These are phyloP conservation scores for Heliconius aoede DNA, from an alignment of 2,888 invertebrate species.

Conservation along the genomic window DNA sequence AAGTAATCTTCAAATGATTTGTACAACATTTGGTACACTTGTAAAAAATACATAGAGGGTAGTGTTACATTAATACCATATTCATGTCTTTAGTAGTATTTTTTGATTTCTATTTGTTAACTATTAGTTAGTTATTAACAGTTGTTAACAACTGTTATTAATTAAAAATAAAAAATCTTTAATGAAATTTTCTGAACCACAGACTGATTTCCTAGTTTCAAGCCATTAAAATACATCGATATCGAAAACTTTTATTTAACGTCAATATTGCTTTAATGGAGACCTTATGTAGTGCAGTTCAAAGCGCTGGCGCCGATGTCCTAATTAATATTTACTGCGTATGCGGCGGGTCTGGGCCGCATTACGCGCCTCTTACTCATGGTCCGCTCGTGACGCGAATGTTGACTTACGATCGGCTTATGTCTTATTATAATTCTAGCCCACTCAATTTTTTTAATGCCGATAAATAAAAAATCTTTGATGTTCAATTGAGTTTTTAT, in stretches of 20 bases:
- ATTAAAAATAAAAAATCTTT: neutral
- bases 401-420: slow-evolving; percentile 38
- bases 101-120: neutral
- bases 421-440: slow-evolving; percentile 12
- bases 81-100: neutral
- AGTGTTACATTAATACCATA: neutral
- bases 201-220: neutral
- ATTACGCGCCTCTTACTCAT: slow-evolving; percentile 56
- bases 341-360: slow-evolving; percentile 53
- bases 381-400: slow-evolving; percentile 49
- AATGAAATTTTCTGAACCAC: neutral
- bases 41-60: neutral
- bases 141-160: neutral
- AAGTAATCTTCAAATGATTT: neutral
- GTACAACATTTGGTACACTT: neutral
- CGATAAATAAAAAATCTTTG: slow-evolving; percentile 8
- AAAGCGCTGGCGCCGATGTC: slow-evolving; percentile 51
- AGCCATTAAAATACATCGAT: neutral
- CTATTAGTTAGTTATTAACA: neutral
- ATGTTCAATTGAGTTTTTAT: neutral
- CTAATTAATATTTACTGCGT: slow-evolving; percentile 63
- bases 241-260: neutral
- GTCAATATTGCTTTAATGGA: slow-evolving; percentile 21
- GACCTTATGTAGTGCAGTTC: slow-evolving; percentile 34
- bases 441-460: neutral